These are phyloP conservation scores for Thryonomys swinderianus DNA, from an alignment of 2,113 vertebrate genomes.

Conservation along the genomic window DNA sequence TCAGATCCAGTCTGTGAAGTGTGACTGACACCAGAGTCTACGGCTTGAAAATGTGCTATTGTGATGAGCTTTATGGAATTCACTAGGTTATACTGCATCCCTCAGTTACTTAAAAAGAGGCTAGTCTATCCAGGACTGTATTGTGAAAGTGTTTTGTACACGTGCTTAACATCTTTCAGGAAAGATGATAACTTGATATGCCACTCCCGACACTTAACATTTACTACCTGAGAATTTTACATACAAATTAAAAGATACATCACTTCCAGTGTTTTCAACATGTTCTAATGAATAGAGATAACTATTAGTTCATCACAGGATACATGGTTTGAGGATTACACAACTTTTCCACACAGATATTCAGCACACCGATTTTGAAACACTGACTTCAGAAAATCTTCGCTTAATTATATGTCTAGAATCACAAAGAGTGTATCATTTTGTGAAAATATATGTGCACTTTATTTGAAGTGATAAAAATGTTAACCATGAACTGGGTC, in stretches of 20 bases:
- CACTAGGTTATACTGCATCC: background rate
- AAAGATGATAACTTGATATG: background rate
- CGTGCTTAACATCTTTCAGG: background rate
- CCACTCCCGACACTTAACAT: background rate
- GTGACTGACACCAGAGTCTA: background rate
- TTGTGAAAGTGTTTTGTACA: background rate
- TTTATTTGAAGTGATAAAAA: constrained; percentile 15
- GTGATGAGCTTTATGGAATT: background rate
- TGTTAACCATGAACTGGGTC: background rate
- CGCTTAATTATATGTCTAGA: background rate
- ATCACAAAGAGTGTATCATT: background rate
- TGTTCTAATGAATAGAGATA: background rate
- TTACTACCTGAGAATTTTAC: constrained; percentile 19
- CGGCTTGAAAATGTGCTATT: background rate
- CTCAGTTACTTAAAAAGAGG: background rate
- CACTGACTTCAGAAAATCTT: background rate
- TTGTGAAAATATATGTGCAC: background rate
- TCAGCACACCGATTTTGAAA: background rate
- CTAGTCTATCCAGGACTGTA: background rate
- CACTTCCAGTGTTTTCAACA: background rate
- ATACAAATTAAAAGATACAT: background rate
- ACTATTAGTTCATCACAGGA: background rate
- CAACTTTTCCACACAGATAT: background rate
- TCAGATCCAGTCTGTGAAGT: background rate
- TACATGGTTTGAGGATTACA: background rate